A percentile compares a stretch with the other conserved stretches of the same genome.
Conservation (phyloP, 2,888 invertebrate species). For the Glyphotaelius pellucidus region DNA sequence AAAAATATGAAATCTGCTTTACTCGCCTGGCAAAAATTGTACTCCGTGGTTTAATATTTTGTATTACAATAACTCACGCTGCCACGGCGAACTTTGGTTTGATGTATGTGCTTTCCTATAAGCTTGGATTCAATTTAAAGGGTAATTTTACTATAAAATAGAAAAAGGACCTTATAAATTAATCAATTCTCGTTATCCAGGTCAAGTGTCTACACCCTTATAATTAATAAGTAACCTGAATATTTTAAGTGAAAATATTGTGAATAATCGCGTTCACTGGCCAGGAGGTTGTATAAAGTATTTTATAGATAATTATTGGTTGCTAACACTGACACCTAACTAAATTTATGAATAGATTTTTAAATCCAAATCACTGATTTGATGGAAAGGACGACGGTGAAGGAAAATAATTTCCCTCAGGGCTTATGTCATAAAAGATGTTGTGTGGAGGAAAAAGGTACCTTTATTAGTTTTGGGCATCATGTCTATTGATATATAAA, state of each 20-base stretch:
- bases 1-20: slow-evolving; percentile 63
- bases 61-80: slow-evolving; percentile 60
- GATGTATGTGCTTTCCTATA: slow-evolving; percentile 45
- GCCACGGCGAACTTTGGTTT: slow-evolving; percentile 41
- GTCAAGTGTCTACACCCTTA: not conserved
- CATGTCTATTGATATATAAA: no score
- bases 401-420: no score
- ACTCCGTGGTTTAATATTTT: slow-evolving; percentile 53
- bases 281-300: not conserved
- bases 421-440: no score
- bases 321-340: not conserved
- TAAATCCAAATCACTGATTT: not conserved
- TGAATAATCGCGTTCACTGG: not conserved
- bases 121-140: not conserved
- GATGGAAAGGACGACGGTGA: no score
- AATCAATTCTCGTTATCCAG: slow-evolving; percentile 2
- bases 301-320: not conserved
- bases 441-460: no score
- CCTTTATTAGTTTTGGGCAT: no score
- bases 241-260: not conserved
- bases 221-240: not conserved
- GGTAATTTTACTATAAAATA: not conserved
- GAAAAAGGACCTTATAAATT: not conserved
- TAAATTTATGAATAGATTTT: not conserved
- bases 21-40: slow-evolving; percentile 60